Conservation (phyloP, 2,797 vertebrate genomes). For the Trematomus bernacchii region DNA sequence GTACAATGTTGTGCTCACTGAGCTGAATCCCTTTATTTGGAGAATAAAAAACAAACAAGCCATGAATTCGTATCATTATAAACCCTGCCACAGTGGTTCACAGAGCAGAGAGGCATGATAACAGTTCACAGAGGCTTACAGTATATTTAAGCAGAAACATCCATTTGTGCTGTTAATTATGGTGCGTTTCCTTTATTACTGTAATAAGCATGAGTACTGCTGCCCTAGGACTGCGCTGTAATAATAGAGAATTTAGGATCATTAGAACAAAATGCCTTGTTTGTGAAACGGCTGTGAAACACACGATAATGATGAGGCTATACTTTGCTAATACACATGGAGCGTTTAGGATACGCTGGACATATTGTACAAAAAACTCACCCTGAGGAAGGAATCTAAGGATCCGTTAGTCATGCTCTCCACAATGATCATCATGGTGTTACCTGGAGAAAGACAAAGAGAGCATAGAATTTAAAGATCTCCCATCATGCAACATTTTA, state of each 20-base stretch:
- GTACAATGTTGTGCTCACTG: constrained; percentile 37
- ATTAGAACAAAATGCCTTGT: constrained; percentile 27
- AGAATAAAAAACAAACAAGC: constrained; percentile 69
- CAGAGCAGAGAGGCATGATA: constrained; percentile 54
- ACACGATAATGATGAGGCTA: constrained; percentile 10
- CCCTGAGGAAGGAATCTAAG: constrained; percentile 94
- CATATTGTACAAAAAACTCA: constrained; percentile 68
- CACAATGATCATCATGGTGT: constrained; percentile 94
- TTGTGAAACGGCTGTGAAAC: constrained; percentile 15
- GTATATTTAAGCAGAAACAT: constrained; percentile 56
- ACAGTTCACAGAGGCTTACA: constrained; percentile 57
- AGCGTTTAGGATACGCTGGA: neutral
- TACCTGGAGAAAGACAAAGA: constrained; percentile 82
- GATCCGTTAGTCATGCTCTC: constrained; percentile 93
- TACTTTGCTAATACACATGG: constrained; percentile 10
- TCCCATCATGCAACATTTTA: too few relatives aligned
- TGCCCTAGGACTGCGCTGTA: constrained; percentile 29
- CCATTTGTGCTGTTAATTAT: constrained; percentile 67
- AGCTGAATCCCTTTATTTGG: constrained; percentile 57
- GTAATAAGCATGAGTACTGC: constrained; percentile 33
- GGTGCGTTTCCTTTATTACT: constrained; percentile 40
- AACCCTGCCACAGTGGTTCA: constrained; percentile 49
- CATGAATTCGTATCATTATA: constrained; percentile 70
- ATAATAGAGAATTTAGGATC: constrained; percentile 24
- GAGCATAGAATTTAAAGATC: neutral